Evolutionary conservation across 2,113 vertebrate species (phyloP), one percentile per base, ranked within the genome.

Genomic region (Tor tambroides): DNA sequence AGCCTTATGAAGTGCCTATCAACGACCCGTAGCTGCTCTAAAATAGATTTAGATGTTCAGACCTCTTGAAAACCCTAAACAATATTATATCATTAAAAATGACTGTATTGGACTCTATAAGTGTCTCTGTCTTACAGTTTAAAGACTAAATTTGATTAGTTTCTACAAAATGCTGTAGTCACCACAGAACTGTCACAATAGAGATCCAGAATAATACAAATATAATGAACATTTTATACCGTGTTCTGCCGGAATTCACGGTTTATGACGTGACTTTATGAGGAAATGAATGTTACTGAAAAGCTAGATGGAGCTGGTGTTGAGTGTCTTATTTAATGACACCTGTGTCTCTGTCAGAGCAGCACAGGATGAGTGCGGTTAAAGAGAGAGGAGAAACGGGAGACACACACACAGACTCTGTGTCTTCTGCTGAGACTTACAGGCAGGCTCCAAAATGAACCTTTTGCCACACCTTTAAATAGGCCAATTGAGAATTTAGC

Each of bases 291-390:
- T 14, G 38, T 74, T 74, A n/a, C 23, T 46, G 1, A 75, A 15
- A 30, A 67, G 63, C 12, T 30, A 8, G 63, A 67, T 30, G n/a
- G 12, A n/a, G 56, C 23, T 61, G 12, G 28, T 30, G 63, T 67
- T 28, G 12, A 28, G 38, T 43, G n/a, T 76, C 6, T 46, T 46
- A 15, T 46, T 41, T 76, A 76, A 46, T 17, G 23, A 49, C 74
- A 76, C 41, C 74, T 46, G 72, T 9, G 21, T 75, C 10, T 76
- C 38, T 46, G 72, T 75, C 41, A 46, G 23, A 76, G 12, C 41
- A 3, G 41, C 74, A 76, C 74, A 76, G 74, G 74, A 76, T 76
- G 74, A 76, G n/a, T 76, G 74, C 6, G 74, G 74, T 76, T 49
- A 28, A 23, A n/a, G 56, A 72, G 41, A 6, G 6, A 1, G 23